Conservation (phyloP, 2,797 vertebrate genomes). For the Scyliorhinus canicula region DNA sequence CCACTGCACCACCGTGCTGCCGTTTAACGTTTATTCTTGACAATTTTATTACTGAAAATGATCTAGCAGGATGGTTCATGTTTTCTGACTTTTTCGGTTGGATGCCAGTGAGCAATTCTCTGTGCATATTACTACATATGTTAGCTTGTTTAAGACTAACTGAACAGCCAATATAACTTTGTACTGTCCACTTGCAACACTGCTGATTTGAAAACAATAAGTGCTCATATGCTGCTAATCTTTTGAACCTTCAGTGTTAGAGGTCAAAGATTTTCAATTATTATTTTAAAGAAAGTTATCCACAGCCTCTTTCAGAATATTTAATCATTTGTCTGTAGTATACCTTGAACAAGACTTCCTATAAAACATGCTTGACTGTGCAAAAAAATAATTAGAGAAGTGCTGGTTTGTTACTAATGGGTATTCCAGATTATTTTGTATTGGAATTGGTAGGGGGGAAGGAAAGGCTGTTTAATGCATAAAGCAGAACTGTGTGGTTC, state of each 20-base stretch:
- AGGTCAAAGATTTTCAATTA: not conserved
- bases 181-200: not conserved
- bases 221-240: not conserved
- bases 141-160: not conserved
- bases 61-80: not conserved
- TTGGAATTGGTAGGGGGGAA: not conserved
- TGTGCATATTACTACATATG: not conserved
- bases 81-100: not conserved
- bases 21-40: not conserved
- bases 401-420: not conserved
- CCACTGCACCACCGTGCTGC: too few relatives aligned
- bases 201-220: not conserved
- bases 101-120: not conserved
- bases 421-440: not conserved
- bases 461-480: not conserved
- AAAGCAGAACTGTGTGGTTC: not conserved
- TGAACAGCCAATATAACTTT: not conserved
- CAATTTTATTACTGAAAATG: not conserved
- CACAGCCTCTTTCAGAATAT: not conserved
- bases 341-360: not conserved
- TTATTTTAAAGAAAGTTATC: not conserved
- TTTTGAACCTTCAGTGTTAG: not conserved
- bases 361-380: not conserved
- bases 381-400: not conserved
- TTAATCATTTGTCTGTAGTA: not conserved